Conservation (phyloP, 2,888 invertebrate species). For the Schizaphis graminum region DNA sequence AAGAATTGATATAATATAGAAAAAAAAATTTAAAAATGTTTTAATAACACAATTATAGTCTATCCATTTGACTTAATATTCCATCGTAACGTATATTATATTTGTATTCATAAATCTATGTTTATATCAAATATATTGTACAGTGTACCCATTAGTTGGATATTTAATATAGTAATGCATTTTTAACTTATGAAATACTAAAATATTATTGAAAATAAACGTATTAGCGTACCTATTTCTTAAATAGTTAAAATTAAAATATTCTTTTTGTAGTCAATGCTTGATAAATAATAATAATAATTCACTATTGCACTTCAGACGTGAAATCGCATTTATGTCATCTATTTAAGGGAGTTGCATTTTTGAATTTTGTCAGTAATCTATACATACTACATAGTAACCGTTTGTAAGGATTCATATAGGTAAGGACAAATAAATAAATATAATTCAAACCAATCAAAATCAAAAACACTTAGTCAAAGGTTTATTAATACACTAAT, state of each 20-base stretch:
- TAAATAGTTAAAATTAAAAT: not conserved
- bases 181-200: not conserved
- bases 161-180: not conserved
- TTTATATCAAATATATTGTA: not conserved
- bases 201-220: not conserved
- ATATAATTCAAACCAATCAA: not conserved
- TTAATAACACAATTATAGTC: not conserved
- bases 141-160: not conserved
- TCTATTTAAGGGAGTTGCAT: not conserved
- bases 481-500: slow-evolving; percentile 24
- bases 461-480: slow-evolving; percentile 43
- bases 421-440: not conserved
- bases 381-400: not conserved
- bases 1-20: too few relatives aligned
- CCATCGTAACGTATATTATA: not conserved
- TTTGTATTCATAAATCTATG: not conserved
- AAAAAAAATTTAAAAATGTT: not conserved
- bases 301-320: not conserved
- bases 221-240: not conserved
- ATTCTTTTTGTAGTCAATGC: not conserved
- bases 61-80: not conserved
- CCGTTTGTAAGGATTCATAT: too few relatives aligned
- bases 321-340: not conserved
- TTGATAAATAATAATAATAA: not conserved
- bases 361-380: not conserved